phyloP scores from a whole-genome alignment of 2,113 vertebrate genomes.

The cat (Felis catus) region F.catus_Fca126_mat1.0 CM031411.1:14006501-14007000 shows the following conservation, averaged over 20 bases:
- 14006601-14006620: conserved; percentile 72
- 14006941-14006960: neutral
- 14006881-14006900: neutral
- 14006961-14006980: neutral
- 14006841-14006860: neutral
- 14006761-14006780: conserved; percentile 55
- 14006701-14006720: conserved; percentile 69
- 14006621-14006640: conserved; percentile 65
- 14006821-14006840: neutral
- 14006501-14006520: neutral
- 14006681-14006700: conserved; percentile 74
- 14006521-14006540: neutral
- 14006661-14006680: conserved; percentile 72
- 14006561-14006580: conserved; percentile 55
- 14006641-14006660: conserved; percentile 68
- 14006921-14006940: neutral
- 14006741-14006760: conserved; percentile 69
- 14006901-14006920: neutral
- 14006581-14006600: conserved; percentile 57
- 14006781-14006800: conserved; percentile 49
- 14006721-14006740: conserved; percentile 71
- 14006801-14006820: conserved; percentile 23
- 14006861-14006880: neutral
- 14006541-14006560: neutral
- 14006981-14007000: neutral